Evolutionary conservation across 2,113 vertebrate species (phyloP).

Genomic region (Hystrix brachyura): DNA sequence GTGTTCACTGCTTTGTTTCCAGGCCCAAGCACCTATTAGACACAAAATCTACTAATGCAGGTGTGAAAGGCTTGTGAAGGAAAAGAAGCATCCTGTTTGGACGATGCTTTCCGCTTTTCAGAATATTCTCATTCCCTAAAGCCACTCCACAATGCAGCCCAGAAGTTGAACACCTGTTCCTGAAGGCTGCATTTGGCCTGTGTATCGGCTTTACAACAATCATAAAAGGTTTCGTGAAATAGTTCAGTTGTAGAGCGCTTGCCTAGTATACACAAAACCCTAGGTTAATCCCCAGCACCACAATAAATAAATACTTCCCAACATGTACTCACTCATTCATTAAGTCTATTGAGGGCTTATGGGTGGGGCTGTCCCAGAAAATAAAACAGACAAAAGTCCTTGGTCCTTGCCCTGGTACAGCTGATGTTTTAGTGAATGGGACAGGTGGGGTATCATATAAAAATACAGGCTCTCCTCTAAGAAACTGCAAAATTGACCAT

Average conservation of each 20-base stretch:
- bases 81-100: not conserved
- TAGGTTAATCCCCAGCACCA: not conserved
- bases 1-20: not conserved
- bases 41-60: not conserved
- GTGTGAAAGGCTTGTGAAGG: not conserved
- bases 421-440: not conserved
- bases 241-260: not conserved
- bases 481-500: not conserved
- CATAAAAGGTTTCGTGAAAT: not conserved
- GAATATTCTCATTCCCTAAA: not conserved
- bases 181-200: not conserved
- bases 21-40: not conserved
- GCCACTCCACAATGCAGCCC: not conserved
- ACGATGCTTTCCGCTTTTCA: not conserved
- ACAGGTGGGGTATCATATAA: not conserved
- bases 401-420: not conserved
- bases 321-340: slow-evolving; percentile 5
- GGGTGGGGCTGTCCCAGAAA: not conserved
- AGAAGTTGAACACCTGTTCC: slow-evolving; percentile 13
- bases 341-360: not conserved
- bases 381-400: slow-evolving; percentile 23
- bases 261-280: not conserved
- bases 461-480: not conserved
- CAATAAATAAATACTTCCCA: not conserved
- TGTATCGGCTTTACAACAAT: not conserved